A percentile compares a stretch with the other conserved stretches of the same genome.
These are phyloP conservation scores for Pollenia amentaria DNA, from an alignment of 2,888 invertebrate species.

Conservation along the genomic window DNA sequence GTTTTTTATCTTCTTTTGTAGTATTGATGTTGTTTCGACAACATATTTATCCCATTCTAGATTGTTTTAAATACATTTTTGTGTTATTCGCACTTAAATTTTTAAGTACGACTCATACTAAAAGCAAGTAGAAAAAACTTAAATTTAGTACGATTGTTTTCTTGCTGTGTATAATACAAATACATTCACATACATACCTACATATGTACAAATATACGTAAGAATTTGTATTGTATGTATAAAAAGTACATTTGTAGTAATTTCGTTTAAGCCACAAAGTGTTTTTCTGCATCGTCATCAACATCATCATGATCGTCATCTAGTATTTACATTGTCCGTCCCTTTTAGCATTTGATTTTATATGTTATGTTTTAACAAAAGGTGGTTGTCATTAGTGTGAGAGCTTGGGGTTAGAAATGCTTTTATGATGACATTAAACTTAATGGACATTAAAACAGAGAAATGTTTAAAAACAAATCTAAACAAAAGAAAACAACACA, in stretches of 20 bases:
- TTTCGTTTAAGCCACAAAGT: conserved; percentile 63
- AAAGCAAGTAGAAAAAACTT: no score
- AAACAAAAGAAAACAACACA: conserved; percentile 62
- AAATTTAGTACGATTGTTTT: no score
- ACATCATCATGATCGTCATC: conserved; percentile 49
- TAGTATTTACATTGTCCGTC: conserved; percentile 25
- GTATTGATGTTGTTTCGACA: no score
- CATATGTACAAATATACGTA: background rate
- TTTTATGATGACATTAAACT: conserved; percentile 76
- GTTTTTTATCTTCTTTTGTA: no score
- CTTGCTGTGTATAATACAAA: background rate
- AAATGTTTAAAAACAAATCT: conserved; percentile 68
- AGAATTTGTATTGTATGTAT: background rate
- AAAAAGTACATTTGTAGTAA: conserved; percentile 5
- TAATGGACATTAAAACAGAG: conserved; percentile 74
- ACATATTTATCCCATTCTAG: no score
- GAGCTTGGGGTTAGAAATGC: conserved; percentile 72
- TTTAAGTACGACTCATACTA: no score
- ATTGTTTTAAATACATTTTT: no score
- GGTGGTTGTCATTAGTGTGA: conserved; percentile 67
- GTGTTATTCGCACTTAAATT: no score
- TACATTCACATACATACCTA: background rate
- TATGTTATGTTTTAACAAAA: conserved; percentile 56
- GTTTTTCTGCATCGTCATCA: conserved; percentile 60
- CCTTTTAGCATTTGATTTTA: conserved; percentile 55